phyloP scores from a whole-genome alignment of 2,888 invertebrate genomes.

The Crematogaster levior region DNA sequence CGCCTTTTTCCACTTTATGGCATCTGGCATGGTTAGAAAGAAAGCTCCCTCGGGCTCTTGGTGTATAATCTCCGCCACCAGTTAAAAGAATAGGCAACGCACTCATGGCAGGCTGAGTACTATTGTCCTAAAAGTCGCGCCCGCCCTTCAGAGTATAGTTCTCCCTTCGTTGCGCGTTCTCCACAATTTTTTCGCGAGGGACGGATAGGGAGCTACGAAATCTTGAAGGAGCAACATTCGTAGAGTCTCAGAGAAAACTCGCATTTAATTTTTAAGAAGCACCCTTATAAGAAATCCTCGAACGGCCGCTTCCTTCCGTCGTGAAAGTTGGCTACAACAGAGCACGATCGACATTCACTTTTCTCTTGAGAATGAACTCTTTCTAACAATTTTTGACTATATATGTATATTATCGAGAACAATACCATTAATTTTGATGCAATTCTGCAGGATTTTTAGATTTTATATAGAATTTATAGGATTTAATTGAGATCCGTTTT shows the following conservation, averaged over 20 bases:
- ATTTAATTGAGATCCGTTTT: not conserved
- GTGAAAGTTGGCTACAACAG: not conserved
- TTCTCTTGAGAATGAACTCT: not conserved
- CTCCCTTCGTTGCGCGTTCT: slow-evolving; percentile 58
- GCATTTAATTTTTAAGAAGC: slow-evolving; percentile 37
- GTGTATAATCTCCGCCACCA: slow-evolving; percentile 68
- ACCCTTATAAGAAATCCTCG: not conserved
- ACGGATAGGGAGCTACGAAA: slow-evolving; percentile 59
- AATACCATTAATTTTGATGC: not conserved
- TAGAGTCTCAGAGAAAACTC: slow-evolving; percentile 24
- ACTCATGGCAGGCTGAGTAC: slow-evolving; percentile 71
- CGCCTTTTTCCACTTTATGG: slow-evolving; percentile 61
- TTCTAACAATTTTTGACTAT: not conserved
- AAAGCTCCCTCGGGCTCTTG: slow-evolving; percentile 65
- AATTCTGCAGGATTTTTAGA: not conserved
- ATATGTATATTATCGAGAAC: not conserved
- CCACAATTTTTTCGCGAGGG: slow-evolving; percentile 51
- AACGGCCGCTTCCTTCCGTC: not conserved
- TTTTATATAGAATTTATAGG: not conserved
- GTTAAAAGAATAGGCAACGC: slow-evolving; percentile 76
- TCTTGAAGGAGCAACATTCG: slow-evolving; percentile 64
- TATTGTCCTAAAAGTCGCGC: slow-evolving; percentile 77
- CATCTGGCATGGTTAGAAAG: slow-evolving; percentile 65
- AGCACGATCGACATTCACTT: not conserved
- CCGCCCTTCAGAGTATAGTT: slow-evolving; percentile 57